A percentile compares a stretch with the other conserved stretches of the same genome.
phyloP scores from a whole-genome alignment of 1,140 invertebrate species.

The Ruditapes philippinarum region DNA sequence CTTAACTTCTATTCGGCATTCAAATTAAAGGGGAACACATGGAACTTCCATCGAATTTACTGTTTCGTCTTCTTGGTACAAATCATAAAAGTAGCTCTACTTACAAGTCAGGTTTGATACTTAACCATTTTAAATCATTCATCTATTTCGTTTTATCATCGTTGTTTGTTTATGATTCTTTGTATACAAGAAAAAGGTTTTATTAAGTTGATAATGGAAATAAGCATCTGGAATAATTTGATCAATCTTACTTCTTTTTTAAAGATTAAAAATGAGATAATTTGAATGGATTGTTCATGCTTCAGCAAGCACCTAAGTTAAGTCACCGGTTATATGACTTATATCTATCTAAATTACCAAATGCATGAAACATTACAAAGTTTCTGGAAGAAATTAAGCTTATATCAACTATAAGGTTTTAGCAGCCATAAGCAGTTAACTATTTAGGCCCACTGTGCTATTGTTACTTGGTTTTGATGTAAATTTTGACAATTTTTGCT shows the following conservation, averaged over 20 bases:
- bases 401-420: background rate
- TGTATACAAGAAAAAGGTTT: too few species aligned
- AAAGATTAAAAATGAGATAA: background rate
- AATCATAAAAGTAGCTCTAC: background rate
- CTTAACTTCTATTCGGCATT: slow-evolving; percentile 19
- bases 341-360: background rate
- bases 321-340: background rate
- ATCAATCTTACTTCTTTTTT: too few species aligned
- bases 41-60: slow-evolving; percentile 18
- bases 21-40: slow-evolving; percentile 22
- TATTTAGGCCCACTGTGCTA: background rate
- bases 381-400: background rate
- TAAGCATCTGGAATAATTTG: too few species aligned
- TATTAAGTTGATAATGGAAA: too few species aligned
- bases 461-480: too few species aligned
- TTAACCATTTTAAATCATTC: background rate
- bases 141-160: background rate
- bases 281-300: background rate
- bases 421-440: background rate
- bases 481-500: background rate
- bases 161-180: too few species aligned
- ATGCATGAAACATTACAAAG: background rate
- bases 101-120: slow-evolving; percentile 8
- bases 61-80: slow-evolving; percentile 18
- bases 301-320: too few species aligned